phyloP scores from a whole-genome alignment of 1,140 invertebrate species.

The Cherax quadricarinatus region DNA sequence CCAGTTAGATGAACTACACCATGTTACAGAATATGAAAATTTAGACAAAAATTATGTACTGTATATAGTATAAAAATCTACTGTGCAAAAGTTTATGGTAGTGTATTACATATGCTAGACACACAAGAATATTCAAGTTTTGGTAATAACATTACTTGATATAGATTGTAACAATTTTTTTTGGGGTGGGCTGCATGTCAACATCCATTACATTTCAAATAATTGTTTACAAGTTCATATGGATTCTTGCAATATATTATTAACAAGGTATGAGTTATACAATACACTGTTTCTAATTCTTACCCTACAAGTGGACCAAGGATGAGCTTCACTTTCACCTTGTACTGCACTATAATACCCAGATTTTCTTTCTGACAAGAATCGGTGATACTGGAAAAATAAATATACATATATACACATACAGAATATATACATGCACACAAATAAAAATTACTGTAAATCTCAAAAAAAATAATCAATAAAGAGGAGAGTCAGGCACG shows the following conservation, averaged over 20 bases:
- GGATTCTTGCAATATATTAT: background rate
- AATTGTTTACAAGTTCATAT: background rate
- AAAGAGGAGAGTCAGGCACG: background rate
- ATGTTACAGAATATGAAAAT: too few relatives aligned
- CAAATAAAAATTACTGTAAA: too few relatives aligned
- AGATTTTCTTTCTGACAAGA: slow-evolving; percentile 94
- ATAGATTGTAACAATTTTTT: too few relatives aligned
- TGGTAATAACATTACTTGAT: too few relatives aligned
- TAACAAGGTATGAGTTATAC: background rate
- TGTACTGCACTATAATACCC: slow-evolving; percentile 99
- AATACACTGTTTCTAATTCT: slow-evolving; percentile 75
- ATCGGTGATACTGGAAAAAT: slow-evolving; percentile 86
- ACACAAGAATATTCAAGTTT: too few relatives aligned
- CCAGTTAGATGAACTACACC: too few relatives aligned
- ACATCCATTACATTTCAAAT: background rate
- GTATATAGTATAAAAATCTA: too few relatives aligned
- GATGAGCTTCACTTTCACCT: slow-evolving; percentile 98
- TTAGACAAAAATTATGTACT: too few relatives aligned
- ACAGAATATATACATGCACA: too few relatives aligned
- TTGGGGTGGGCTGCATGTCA: background rate
- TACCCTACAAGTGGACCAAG: slow-evolving; percentile 95
- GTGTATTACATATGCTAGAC: too few relatives aligned
- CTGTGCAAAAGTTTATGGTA: too few relatives aligned
- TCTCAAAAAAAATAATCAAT: background rate
- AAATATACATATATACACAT: too few relatives aligned